These are phyloP conservation scores for Brenthis ino DNA, from an alignment of 2,888 invertebrate species.

Conservation along the genomic window DNA sequence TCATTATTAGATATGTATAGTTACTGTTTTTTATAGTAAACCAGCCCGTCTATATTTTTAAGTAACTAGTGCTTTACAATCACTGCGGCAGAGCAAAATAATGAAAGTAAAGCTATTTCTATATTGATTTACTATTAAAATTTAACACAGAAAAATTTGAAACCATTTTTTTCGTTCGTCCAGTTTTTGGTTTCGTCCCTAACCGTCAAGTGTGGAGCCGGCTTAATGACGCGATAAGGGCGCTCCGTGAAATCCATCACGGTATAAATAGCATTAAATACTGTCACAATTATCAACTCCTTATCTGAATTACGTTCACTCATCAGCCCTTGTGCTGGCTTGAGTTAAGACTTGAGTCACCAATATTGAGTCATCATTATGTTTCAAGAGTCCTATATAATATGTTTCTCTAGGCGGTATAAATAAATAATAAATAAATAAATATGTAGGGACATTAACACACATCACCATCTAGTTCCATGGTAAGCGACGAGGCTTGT, in stretches of 20 bases:
- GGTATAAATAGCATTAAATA: constrained; percentile 27
- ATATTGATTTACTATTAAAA: neutral
- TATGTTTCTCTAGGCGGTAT: neutral
- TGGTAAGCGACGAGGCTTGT: too few species aligned
- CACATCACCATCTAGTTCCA: too few species aligned
- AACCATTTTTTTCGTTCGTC: neutral
- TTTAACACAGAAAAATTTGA: neutral
- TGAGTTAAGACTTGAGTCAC: neutral
- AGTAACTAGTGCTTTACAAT: too few species aligned
- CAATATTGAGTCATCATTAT: neutral
- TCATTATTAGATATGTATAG: too few species aligned
- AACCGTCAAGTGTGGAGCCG: constrained; percentile 1
- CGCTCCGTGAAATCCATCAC: constrained; percentile 15
- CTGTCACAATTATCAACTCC: constrained; percentile 28
- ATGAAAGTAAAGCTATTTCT: too few species aligned
- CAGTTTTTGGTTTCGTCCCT: neutral
- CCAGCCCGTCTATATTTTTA: too few species aligned
- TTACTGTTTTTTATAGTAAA: too few species aligned
- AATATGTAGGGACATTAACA: too few species aligned
- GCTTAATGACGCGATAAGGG: constrained; percentile 17
- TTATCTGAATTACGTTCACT: constrained; percentile 18
- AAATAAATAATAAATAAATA: too few species aligned
- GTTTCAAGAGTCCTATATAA: neutral
- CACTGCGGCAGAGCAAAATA: too few species aligned
- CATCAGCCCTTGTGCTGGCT: neutral